phyloP scores from a whole-genome alignment of 2,888 invertebrate species.

The Liopterus haemorrhoidalis region DNA sequence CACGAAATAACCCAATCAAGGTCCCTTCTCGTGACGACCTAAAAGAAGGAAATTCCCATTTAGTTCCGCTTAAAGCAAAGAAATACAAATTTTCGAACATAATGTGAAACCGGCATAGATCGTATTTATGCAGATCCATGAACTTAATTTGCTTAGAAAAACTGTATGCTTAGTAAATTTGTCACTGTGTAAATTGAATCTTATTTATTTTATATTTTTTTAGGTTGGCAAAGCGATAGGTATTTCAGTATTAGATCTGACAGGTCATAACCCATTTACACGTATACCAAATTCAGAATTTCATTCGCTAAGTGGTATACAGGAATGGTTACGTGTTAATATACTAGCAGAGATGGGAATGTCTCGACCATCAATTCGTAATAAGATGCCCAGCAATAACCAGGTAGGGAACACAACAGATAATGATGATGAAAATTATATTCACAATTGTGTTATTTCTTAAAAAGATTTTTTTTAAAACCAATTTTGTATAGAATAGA shows the following conservation, averaged over 20 bases:
- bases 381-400: conserved; percentile 6
- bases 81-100: too few species aligned
- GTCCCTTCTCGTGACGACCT: too few species aligned
- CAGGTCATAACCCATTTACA: conserved; percentile 74
- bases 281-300: conserved; percentile 76
- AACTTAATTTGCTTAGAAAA: too few species aligned
- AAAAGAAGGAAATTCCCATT: too few species aligned
- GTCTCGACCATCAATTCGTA: conserved; percentile 1
- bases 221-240: conserved; percentile 80
- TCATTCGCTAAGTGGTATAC: conserved; percentile 60
- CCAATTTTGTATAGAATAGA: not conserved
- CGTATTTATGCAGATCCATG: too few species aligned
- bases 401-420: conserved; percentile 22
- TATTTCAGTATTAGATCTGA: conserved; percentile 77
- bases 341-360: conserved; percentile 29
- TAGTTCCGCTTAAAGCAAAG: too few species aligned
- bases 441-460: conserved; percentile 19
- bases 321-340: conserved; percentile 55
- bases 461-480: conserved; percentile 6
- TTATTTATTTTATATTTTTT: too few species aligned
- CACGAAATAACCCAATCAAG: too few species aligned
- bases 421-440: conserved; percentile 11
- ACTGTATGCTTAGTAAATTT: too few species aligned
- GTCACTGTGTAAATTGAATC: too few species aligned
- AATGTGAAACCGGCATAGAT: too few species aligned